phyloP scores from a whole-genome alignment of 2,113 vertebrate genomes.

The Mixornis gularis region DNA sequence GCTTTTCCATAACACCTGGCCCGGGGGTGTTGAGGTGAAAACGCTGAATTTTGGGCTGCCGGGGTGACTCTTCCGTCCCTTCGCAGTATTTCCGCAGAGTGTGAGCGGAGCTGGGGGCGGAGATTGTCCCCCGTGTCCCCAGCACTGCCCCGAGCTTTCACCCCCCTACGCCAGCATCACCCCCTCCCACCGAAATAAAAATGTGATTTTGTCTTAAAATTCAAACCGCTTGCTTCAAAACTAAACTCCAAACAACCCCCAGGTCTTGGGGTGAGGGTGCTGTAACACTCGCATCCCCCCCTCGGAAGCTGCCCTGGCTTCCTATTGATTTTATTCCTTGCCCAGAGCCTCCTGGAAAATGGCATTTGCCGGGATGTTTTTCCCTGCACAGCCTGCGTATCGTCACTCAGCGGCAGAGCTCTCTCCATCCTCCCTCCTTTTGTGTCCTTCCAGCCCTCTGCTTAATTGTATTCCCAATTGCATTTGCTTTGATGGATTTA shows the following conservation, averaged over 20 bases:
- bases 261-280: not conserved
- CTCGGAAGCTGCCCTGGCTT: conserved; percentile 38
- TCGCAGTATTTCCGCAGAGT: not conserved
- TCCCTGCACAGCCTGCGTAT: conserved; percentile 66
- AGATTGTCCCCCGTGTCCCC: not conserved
- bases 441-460: conserved; percentile 63
- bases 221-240: not conserved
- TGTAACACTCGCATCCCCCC: not conserved
- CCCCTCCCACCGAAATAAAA: not conserved
- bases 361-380: conserved; percentile 69
- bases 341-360: conserved; percentile 67
- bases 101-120: not conserved
- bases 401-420: conserved; percentile 77
- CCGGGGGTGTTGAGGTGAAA: not conserved
- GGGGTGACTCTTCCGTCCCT: not conserved
- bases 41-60: not conserved
- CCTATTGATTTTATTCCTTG: conserved; percentile 58
- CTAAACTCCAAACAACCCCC: too few relatives aligned
- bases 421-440: conserved; percentile 70
- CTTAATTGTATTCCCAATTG: conserved; percentile 74
- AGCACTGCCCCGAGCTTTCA: not conserved
- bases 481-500: conserved; percentile 76
- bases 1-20: not conserved
- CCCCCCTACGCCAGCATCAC: not conserved
- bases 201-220: not conserved